Evolutionary conservation across 2,797 vertebrate species (phyloP), one percentile per base, ranked within the genome.

Genomic region (Apogon hyalosoma): DNA sequence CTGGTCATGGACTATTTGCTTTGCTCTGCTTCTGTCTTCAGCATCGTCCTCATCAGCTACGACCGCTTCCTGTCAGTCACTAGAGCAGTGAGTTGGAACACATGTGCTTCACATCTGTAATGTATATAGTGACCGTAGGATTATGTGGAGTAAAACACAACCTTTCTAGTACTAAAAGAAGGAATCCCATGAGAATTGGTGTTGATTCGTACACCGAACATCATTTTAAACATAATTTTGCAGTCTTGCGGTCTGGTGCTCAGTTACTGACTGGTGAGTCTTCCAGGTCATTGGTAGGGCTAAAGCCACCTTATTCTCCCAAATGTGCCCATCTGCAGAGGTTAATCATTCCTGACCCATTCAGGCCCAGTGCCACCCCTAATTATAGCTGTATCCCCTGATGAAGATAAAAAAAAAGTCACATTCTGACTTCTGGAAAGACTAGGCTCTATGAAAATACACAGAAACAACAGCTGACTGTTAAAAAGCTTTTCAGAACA

Each of bases 1-100:
- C 91, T 97, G 57, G 84, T 93, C 53, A 88, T 89, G 82, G 96
- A 97, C 88, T 95, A 97, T 79, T 90, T 97, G 42, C 88, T 97
- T 61, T 97, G 96, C 57, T 93, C 96, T 1, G 93, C 96, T 0
- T 97, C 97, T 3, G 95, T 93, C 16, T 97, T 97, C 90, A 98
- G 89, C 87, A 94, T 97, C 15, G 96, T 96, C 58, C 95, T 98
- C 67, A 97, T 97, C 90, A 97, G 95, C 87, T 96, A 96, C 2
- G 96, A 97, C 86, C 93, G 94, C 42, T 97, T 96, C 63, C 91
- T 95, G 36, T 97, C 95, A 2, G 95, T 97, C 80, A 96, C 95
- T 14, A 91, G 94, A 83, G 95, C 95, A 53, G 96, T 97, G 90
- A 95, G 96, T 95, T 28, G 48, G 49, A 81, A 60, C 49, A 12